phyloP scores from a whole-genome alignment of 1,140 invertebrate species.

The Fopius arisanus region DNA sequence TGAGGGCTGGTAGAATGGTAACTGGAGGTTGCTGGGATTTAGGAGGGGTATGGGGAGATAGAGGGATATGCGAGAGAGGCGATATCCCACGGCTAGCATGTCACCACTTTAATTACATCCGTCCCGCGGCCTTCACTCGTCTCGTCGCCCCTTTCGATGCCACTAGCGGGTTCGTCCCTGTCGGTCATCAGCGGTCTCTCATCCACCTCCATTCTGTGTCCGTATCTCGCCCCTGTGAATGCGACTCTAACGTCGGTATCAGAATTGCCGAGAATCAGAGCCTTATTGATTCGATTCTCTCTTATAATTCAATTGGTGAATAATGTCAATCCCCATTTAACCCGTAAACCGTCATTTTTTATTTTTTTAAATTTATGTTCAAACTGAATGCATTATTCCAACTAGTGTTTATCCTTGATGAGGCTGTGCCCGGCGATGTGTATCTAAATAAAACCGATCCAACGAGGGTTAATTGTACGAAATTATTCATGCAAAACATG shows the following conservation, averaged over 20 bases:
- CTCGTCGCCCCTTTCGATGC: background rate
- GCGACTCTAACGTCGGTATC: background rate
- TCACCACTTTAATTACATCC: constrained; percentile 60
- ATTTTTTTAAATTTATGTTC: background rate
- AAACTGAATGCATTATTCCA: background rate
- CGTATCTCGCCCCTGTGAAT: background rate
- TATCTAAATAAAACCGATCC: constrained; percentile 6
- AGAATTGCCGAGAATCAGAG: background rate
- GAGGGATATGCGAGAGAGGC: constrained; percentile 42
- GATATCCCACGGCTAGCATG: constrained; percentile 54
- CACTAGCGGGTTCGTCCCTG: background rate
- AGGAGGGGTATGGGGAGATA: constrained; percentile 7
- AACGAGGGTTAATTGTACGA: constrained; percentile 13
- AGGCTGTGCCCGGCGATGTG: background rate
- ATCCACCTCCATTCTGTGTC: background rate
- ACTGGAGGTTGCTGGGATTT: constrained; percentile 10
- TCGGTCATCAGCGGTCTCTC: constrained; percentile 8
- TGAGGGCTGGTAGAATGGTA: constrained; percentile 39
- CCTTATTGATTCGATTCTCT: background rate
- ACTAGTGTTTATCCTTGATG: constrained; percentile 1
- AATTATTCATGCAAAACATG: constrained; percentile 22
- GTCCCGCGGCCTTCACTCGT: constrained; percentile 41
- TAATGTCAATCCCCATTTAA: background rate
- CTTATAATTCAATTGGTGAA: background rate
- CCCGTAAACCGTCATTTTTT: background rate